These are phyloP conservation scores for Yponomeuta sedellus DNA, from an alignment of 2,888 invertebrate genomes.

Conservation along the genomic window DNA sequence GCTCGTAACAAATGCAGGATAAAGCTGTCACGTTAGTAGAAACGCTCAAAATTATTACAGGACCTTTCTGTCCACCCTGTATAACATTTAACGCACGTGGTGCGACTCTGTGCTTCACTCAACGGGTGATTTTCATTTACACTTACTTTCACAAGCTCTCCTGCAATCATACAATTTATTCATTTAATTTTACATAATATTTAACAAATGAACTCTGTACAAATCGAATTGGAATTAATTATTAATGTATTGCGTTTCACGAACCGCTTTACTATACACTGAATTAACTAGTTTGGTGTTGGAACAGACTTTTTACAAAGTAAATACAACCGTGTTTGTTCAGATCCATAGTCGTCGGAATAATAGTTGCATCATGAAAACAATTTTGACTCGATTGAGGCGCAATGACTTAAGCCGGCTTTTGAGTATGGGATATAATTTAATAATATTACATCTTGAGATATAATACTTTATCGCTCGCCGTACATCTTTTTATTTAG, in stretches of 20 bases:
- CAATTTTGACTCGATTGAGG: no score
- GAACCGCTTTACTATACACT: constrained; percentile 47
- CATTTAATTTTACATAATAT: constrained; percentile 15
- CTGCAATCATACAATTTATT: constrained; percentile 9
- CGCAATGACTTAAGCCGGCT: no score
- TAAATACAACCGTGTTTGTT: not conserved
- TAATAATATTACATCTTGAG: no score
- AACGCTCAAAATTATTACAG: not conserved
- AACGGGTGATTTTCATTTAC: constrained; percentile 54
- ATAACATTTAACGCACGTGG: constrained; percentile 34
- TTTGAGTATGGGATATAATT: no score
- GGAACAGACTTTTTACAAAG: constrained; percentile 48
- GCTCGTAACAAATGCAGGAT: not conserved
- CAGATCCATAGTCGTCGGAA: not conserved
- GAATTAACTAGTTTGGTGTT: constrained; percentile 71
- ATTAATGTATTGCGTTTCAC: constrained; percentile 57
- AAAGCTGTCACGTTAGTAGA: not conserved
- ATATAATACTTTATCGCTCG: no score
- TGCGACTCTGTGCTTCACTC: constrained; percentile 61
- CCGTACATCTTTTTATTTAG: no score
- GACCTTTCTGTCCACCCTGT: not conserved
- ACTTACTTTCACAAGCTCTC: constrained; percentile 6
- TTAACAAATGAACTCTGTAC: constrained; percentile 17
- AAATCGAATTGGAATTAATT: constrained; percentile 6
- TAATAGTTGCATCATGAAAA: no score